Percentiles rank a stretch among this genome's conserved stretches.
These are phyloP conservation scores for Chascanopsetta lugubris DNA, from an alignment of 2,113 vertebrate genomes.

Conservation along the genomic window DNA sequence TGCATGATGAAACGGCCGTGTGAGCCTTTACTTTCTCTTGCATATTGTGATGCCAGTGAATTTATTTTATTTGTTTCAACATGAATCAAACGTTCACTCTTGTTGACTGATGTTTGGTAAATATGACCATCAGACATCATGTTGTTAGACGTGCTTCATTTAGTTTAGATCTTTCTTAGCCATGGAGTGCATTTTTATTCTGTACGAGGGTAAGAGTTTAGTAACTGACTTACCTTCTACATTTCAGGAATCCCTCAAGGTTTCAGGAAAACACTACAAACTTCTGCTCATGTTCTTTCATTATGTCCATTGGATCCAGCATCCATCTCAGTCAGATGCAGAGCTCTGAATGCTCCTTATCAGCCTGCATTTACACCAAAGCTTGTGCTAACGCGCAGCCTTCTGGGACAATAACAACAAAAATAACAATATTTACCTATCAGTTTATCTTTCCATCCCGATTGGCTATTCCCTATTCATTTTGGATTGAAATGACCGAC, in stretches of 20 bases:
- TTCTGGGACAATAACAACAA: slow-evolving; percentile 58
- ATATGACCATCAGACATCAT: slow-evolving; percentile 75
- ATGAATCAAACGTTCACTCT: slow-evolving; percentile 58
- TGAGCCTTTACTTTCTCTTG: slow-evolving; percentile 51
- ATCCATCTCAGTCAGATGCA: slow-evolving; percentile 62
- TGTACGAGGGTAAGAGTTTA: slow-evolving; percentile 55
- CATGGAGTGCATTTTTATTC: slow-evolving; percentile 30
- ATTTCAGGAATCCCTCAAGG: slow-evolving; percentile 62
- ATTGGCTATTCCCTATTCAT: too few relatives aligned
- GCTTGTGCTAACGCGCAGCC: slow-evolving; percentile 57
- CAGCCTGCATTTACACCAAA: slow-evolving; percentile 57
- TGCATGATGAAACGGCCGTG: slow-evolving; percentile 78
- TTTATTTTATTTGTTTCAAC: slow-evolving; percentile 42
- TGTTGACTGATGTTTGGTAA: slow-evolving; percentile 75
- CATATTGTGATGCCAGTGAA: slow-evolving; percentile 59
- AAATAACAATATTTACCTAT: too few relatives aligned
- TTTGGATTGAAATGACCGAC: background rate
- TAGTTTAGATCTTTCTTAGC: slow-evolving; percentile 19
- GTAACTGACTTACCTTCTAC: slow-evolving; percentile 61
- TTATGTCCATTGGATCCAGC: slow-evolving; percentile 61
- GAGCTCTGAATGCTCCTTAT: slow-evolving; percentile 70
- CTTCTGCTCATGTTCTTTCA: slow-evolving; percentile 61
- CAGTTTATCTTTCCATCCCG: too few relatives aligned
- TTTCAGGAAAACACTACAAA: slow-evolving; percentile 52
- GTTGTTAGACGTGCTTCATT: slow-evolving; percentile 48